Percentiles rank a stretch among this genome's conserved stretches.
These are phyloP conservation scores for Proisotoma minuta DNA, from an alignment of 2,888 invertebrate species.

Conservation along the genomic window DNA sequence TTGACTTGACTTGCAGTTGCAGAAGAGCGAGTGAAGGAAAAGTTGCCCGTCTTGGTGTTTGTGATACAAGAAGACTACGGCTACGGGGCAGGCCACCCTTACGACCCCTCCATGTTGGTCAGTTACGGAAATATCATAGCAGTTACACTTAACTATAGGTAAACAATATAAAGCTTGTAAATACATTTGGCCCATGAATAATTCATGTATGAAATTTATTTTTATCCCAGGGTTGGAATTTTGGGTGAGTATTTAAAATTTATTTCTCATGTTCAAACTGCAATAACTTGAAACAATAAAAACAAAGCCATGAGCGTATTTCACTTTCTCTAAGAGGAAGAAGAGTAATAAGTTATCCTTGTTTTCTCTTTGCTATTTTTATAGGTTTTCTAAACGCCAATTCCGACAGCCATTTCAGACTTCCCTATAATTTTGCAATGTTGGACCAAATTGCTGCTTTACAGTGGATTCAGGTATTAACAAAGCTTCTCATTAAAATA, in stretches of 20 bases:
- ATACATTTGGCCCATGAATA: too few species aligned
- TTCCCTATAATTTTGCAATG: conserved; percentile 33
- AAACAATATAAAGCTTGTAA: too few species aligned
- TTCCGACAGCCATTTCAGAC: conserved; percentile 34
- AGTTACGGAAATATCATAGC: conserved; percentile 86
- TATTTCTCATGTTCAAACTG: neutral
- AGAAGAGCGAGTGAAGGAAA: conserved; percentile 21
- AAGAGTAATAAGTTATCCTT: neutral
- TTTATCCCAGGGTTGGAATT: conserved; percentile 23
- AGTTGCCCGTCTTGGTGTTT: conserved; percentile 70
- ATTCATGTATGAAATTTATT: neutral
- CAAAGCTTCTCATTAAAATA: neutral
- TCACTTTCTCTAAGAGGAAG: neutral
- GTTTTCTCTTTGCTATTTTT: neutral
- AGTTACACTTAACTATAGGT: conserved; percentile 83
- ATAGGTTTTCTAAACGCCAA: conserved; percentile 18
- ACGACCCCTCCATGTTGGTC: conserved; percentile 89
- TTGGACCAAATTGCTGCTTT: conserved; percentile 33
- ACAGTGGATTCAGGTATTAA: conserved; percentile 32
- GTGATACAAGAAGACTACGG: conserved; percentile 73
- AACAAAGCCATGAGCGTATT: neutral
- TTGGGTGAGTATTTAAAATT: conserved; percentile 18
- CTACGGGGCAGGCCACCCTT: conserved; percentile 93
- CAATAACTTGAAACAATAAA: neutral
- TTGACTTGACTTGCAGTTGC: conserved; percentile 24